Conservation (phyloP, 2,797 vertebrate genomes). For the Ptychobarbus kaznakovi region DNA sequence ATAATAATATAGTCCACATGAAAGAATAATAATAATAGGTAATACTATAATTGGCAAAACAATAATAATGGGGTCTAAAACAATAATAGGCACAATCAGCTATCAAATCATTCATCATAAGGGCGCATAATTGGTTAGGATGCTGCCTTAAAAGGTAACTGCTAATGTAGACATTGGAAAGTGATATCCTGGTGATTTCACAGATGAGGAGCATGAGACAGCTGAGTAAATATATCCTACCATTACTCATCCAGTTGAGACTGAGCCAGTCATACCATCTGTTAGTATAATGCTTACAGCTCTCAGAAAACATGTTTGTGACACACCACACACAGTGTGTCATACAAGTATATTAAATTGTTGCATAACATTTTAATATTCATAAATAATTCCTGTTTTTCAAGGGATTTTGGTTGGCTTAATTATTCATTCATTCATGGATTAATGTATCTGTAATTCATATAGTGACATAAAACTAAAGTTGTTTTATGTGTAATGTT, state of each 20-base stretch:
- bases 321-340: background rate
- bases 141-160: background rate
- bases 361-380: background rate
- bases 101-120: background rate
- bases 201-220: constrained; percentile 6
- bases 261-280: constrained; percentile 26
- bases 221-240: constrained; percentile 12
- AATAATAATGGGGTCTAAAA: background rate
- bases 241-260: constrained; percentile 23
- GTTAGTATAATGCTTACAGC: constrained; percentile 34
- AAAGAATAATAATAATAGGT: background rate
- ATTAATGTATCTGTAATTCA: background rate
- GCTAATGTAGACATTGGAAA: background rate
- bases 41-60: background rate
- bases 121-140: background rate
- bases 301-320: constrained; percentile 8
- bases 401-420: background rate
- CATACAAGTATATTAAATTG: constrained; percentile 25
- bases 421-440: background rate
- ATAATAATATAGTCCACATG: background rate
- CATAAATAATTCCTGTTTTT: background rate
- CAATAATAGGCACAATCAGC: background rate
- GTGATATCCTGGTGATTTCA: background rate
- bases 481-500: background rate
- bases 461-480: no score